Base-by-base conservation (phyloP, 1,140 invertebrate genomes). In the Lanistes nyassanus region DNA sequence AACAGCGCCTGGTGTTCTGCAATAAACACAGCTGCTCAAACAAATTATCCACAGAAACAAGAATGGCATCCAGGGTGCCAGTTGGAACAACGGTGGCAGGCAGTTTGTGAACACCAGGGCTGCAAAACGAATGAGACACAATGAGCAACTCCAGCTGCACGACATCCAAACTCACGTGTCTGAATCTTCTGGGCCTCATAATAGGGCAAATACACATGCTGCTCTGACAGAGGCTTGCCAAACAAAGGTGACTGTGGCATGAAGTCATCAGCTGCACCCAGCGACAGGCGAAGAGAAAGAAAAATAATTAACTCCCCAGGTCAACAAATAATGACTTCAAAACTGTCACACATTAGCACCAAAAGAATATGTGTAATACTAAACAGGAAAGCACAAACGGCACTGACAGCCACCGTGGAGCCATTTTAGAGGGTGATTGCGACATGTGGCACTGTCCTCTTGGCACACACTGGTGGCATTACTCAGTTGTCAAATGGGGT, bases 161-260 rank as follows among this genome's bases (percentile, higher is more conserved):
- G n/a, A 75, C 55, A 39, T 39, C 65, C 37, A 60, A 78, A 94
- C 93, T 94, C 94, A 94, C 93, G 91, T 90, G 92, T 93, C 85
- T 93, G 93, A 36, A 79, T 76, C 70, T 93, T 93, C 90, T 93
- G 92, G 86, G 93, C 93, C 89, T 94, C 93, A 85, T 91, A 94
- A 92, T 93, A 94, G 87, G 93, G 93, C 88, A 94, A 92, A 89
- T 94, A 94, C 87, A 94, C 92, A 89, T 94, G 93, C 90, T 94
- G 93, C 84, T 93, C 93, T 90, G 94, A 92, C 87, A 93, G 90
- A 80, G 93, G 93, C 76, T 89, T 87, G 71, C 89, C 89, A 80
- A 88, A 89, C 55, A 90, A 78, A 82, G 92, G 91, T 84, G 92
- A 92, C 85, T 92, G 91, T 56, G 87, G 87, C 89, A 92, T 89